Conservation (phyloP, 2,113 vertebrate species). For the Synchiropus splendidus region DNA sequence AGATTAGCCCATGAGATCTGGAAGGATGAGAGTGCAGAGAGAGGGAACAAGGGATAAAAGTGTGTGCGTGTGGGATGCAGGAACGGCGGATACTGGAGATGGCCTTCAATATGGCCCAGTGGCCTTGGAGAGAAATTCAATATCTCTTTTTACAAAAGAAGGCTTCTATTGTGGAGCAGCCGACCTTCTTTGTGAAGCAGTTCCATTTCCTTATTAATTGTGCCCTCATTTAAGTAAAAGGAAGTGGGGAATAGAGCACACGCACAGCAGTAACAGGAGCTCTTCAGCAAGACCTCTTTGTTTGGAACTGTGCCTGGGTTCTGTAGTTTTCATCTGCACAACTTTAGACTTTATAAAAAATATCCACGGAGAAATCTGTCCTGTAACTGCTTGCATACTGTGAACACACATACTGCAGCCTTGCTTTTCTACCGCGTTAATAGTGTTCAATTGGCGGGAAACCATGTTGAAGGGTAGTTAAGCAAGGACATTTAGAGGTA, state of each 20-base stretch:
- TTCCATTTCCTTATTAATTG: conserved; percentile 63
- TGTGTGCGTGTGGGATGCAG: conserved; percentile 6
- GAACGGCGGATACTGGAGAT: conserved; percentile 45
- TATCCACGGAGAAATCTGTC: conserved; percentile 2
- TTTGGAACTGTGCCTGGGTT: conserved; percentile 45
- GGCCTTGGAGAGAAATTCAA: conserved; percentile 58
- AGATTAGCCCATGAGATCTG: conserved; percentile 55
- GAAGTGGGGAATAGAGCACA: conserved; percentile 18
- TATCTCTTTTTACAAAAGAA: conserved; percentile 62
- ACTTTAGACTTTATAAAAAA: conserved; percentile 9
- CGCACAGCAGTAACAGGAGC: conserved; percentile 38
- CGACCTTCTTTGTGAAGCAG: conserved; percentile 46
- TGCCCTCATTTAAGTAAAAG: conserved; percentile 54
- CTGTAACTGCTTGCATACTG: neutral
- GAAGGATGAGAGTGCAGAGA: conserved; percentile 17
- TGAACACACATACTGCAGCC: neutral
- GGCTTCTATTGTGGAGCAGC: conserved; percentile 43
- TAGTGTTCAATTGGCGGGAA: too few relatives aligned
- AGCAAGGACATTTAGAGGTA: too few relatives aligned
- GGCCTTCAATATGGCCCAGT: conserved; percentile 48
- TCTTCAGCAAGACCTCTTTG: conserved; percentile 19
- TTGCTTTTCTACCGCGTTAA: too few relatives aligned
- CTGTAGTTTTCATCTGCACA: conserved; percentile 21
- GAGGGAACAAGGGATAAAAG: conserved; percentile 9
- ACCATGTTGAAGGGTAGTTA: too few relatives aligned